Percentiles rank a stretch among this genome's conserved stretches.
phyloP scores from a whole-genome alignment of 2,797 vertebrate species.

The Oceanodroma leucorhoa region DNA sequence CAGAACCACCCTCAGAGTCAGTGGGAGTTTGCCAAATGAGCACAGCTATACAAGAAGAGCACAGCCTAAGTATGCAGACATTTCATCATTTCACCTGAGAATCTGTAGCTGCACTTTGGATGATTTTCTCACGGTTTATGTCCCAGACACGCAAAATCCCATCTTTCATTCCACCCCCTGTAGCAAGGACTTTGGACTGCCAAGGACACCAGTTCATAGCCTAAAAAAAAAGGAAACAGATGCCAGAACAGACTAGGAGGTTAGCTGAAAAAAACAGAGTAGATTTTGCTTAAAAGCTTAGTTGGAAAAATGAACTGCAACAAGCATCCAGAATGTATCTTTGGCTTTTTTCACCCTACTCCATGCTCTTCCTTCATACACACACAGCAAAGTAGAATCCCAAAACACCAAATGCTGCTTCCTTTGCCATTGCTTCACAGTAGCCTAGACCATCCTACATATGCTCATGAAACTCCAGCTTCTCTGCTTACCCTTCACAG shows the following conservation, averaged over 20 bases:
- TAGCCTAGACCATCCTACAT: background rate
- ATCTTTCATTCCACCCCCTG: conserved; percentile 81
- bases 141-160: conserved; percentile 80
- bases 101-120: conserved; percentile 71
- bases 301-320: background rate
- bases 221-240: conserved; percentile 38
- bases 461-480: background rate
- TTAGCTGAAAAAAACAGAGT: background rate
- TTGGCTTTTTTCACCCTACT: background rate
- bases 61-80: background rate
- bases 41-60: background rate
- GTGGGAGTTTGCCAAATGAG: background rate
- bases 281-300: background rate
- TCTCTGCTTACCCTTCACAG: background rate
- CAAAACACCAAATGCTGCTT: background rate
- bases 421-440: background rate
- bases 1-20: background rate
- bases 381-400: background rate
- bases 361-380: background rate
- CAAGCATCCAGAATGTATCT: background rate
- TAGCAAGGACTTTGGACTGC: conserved; percentile 74
- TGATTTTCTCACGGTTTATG: conserved; percentile 64
- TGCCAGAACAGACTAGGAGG: background rate
- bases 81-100: conserved; percentile 78
- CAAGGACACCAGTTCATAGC: conserved; percentile 84